A percentile compares a stretch with the other conserved stretches of the same genome.
Evolutionary conservation across 1,140 invertebrate genomes (phyloP).

Genomic region (Parasteatoda tepidariorum): DNA sequence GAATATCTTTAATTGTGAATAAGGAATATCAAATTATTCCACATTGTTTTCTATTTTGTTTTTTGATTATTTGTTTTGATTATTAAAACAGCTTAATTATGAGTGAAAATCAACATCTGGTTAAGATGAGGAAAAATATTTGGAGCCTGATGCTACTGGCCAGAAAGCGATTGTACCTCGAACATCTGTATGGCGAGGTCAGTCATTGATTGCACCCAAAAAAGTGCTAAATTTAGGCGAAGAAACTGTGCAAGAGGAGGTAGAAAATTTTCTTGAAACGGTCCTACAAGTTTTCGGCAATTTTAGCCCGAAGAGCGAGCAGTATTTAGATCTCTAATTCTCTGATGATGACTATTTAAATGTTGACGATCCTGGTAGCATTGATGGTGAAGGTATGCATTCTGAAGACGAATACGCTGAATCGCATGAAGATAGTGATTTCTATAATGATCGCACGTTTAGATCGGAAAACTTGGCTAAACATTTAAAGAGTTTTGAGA

Average conservation of each 20-base stretch:
- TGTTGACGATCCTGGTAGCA: neutral
- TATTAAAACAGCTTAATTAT: too few species aligned
- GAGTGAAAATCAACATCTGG: neutral
- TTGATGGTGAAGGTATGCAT: neutral
- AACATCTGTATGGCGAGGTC: conserved; percentile 4
- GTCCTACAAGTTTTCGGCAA: neutral
- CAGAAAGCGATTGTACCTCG: neutral
- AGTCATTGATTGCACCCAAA: neutral
- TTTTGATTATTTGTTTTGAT: neutral
- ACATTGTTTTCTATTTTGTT: too few species aligned
- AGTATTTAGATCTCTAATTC: too few species aligned
- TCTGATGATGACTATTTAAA: neutral
- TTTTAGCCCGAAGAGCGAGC: neutral
- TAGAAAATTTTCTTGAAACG: neutral
- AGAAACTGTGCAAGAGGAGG: neutral
- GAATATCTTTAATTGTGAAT: too few species aligned
- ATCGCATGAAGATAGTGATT: neutral
- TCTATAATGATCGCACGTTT: neutral
- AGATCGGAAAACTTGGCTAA: neutral
- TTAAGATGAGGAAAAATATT: neutral
- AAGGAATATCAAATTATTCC: too few species aligned
- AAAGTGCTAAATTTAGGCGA: neutral
- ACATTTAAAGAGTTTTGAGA: conserved; percentile 2
- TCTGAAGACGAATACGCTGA: neutral
- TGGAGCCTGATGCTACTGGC: neutral